Evolutionary conservation across 2,113 vertebrate species (phyloP), one percentile per base, ranked within the genome.

Genomic region (Leptodactylus fuscus): DNA sequence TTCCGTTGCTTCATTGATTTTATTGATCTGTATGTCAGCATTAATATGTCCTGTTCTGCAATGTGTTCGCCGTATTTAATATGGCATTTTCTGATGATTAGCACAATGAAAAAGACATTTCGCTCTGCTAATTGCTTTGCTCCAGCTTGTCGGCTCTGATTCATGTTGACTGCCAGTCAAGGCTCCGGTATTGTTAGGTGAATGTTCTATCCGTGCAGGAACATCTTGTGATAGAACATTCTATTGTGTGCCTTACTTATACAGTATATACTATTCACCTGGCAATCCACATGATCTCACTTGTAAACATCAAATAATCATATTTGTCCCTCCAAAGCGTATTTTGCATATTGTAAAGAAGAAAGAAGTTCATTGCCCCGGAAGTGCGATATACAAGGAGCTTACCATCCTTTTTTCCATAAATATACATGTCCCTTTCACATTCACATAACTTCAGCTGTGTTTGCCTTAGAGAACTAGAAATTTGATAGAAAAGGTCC

Each of bases 151-250:
- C 77, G 55, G 34, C 34, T 79, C 22, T 79, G 34, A 79, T 79
- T 41, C 77, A 79, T 22, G 75, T 18, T 79, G 36, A 58, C 34
- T 79, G 77, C 12, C 53, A 60, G 77, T 79, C 77, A 79, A 79
- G 77, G 77, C 34, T 62, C 53, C 10, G 34, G 16, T 53, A 60
- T 79, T 79, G 77, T 79, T 60, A 41, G 32, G 51, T 60, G 53
- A 58, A 58, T 13, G 55, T 44, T 79, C 51, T 79, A 41, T n/a
- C 34, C 20, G 11, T 0, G 55, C 22, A 41, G 77, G 77, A 60
- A 79, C 77, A 79, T 60, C 77, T 60, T 79, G 77, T 79, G 51
- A 60, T 22, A 79, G 77, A 79, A 58, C 51, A 24, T 10, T 22
- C 34, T 60, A 79, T 79, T 79, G 77, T 79, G 22, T 24, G 10